Evolutionary conservation across 30 jellyfish, hydroid and myxozoan genomes (phyloP), one percentile per base, ranked within the genome.

Genomic region (Aurelia aurita): DNA sequence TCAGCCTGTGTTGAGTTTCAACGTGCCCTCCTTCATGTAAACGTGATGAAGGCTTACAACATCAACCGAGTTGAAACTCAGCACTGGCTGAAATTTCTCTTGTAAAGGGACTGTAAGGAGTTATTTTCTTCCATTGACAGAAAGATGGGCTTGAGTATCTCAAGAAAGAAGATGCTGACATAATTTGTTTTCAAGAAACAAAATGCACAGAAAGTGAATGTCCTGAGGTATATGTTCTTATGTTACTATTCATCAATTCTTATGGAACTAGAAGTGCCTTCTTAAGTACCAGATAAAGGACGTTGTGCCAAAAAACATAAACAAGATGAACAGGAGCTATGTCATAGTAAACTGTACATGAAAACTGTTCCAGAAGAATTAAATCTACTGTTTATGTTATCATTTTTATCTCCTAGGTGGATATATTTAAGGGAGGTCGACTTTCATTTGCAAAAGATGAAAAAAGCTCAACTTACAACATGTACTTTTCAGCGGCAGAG

Each of bases 171-270:
- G 97, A 95, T 65, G 89, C 99, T n/a, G 99, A 95, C 69, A 83
- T 95, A 19, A 82, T 95, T 15, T 95, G 99, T 53, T 71, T 95
- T 16, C 99, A 95, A 77, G 99, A 95, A 72, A 95, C 97, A 66
- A 95, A 95, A 82, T 82, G 96, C 77, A 60, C 87, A 1, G 99
- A 90, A 58, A 91, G 87, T 26, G 98, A 89, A 22, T 59, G 78
- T 31, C 93, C 88, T 21, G 97, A 89, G 93, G 99, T 94, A 68
- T 1, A 58, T 51, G 25, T 22, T 10, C 18, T 21, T 45, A 39
- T 16, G 23, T 58, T 57, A n/a, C 5, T 27, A 3, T 31, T 12
- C 44, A 19, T 14, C 10, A 8, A 6, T 14, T 19, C 32, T 18
- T 65, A 12, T 9, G 0, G 46, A 65, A 32, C 53, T 8, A 32